Evolutionary conservation across 2,888 invertebrate species (phyloP).

Genomic region (Heliconius aoede): DNA sequence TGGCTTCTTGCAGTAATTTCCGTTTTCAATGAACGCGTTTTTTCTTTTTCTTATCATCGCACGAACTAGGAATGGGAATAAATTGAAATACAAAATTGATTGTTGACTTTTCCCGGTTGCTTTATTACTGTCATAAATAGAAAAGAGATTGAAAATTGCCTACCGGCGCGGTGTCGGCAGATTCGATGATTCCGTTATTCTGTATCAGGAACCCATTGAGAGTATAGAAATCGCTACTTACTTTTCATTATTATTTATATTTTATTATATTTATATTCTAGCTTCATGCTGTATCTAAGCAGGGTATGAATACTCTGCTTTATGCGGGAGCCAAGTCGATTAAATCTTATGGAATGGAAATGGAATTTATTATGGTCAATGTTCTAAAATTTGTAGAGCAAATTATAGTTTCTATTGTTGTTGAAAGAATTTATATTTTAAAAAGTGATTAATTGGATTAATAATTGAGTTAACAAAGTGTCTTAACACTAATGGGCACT

Average conservation of each 20-base stretch:
- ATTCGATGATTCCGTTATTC: slow-evolving; percentile 66
- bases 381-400: too few relatives aligned
- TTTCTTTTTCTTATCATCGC: slow-evolving; percentile 83
- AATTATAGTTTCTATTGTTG: too few relatives aligned
- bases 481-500: too few relatives aligned
- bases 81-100: slow-evolving; percentile 85
- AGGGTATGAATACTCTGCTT: too few relatives aligned
- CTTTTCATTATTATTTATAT: slow-evolving; percentile 30
- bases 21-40: slow-evolving; percentile 82
- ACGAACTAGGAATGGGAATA: slow-evolving; percentile 83
- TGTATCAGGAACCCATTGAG: slow-evolving; percentile 57
- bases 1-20: slow-evolving; percentile 84
- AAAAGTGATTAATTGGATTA: too few relatives aligned
- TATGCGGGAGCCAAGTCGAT: too few relatives aligned
- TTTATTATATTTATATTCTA: too few relatives aligned
- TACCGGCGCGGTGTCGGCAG: slow-evolving; percentile 66
- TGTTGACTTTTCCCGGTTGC: slow-evolving; percentile 82
- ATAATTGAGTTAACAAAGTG: too few relatives aligned
- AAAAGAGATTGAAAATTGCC: slow-evolving; percentile 82
- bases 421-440: too few relatives aligned
- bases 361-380: too few relatives aligned
- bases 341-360: too few relatives aligned
- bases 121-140: slow-evolving; percentile 84
- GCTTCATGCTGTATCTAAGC: too few relatives aligned
- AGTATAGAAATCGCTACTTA: slow-evolving; percentile 54